A percentile compares a stretch with the other conserved stretches of the same genome.
These are phyloP conservation scores for Toxotes chatareus DNA, from an alignment of 2,113 vertebrate genomes.

Conservation along the genomic window DNA sequence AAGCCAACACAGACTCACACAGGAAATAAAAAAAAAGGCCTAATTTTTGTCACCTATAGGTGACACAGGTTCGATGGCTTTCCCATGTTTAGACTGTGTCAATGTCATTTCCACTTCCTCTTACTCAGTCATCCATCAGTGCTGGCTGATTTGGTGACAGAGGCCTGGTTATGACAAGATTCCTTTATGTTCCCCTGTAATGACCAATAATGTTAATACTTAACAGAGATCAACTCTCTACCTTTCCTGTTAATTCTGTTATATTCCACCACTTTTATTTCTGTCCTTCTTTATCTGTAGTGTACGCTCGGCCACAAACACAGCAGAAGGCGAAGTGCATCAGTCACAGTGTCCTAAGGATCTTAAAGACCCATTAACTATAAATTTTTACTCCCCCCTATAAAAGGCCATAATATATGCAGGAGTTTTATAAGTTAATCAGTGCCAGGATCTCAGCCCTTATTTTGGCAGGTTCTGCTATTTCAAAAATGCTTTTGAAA, in stretches of 20 bases:
- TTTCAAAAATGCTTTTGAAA: constrained; percentile 9
- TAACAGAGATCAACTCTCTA: constrained; percentile 3
- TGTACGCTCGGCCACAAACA: neutral
- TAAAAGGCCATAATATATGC: neutral
- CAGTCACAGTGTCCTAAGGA: neutral
- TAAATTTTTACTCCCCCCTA: neutral
- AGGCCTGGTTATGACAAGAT: neutral
- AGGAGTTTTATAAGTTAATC: constrained; percentile 5
- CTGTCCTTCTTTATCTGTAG: neutral
- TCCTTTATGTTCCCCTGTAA: no score
- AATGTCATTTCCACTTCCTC: constrained; percentile 27
- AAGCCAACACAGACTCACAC: constrained; percentile 38
- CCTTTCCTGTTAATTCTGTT: no score
- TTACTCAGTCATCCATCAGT: constrained; percentile 6
- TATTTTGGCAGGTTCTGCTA: constrained; percentile 20
- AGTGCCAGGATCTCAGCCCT: neutral
- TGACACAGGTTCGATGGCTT: constrained; percentile 61
- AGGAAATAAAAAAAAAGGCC: neutral
- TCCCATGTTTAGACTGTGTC: constrained; percentile 26
- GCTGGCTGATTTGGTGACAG: neutral
- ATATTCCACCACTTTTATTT: neutral
- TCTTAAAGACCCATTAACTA: constrained; percentile 17
- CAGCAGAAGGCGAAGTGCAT: neutral
- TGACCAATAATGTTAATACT: no score
- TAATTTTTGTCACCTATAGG: constrained; percentile 30